Base-by-base conservation (phyloP, 2,113 vertebrate genomes). In the Clupea harengus region DNA sequence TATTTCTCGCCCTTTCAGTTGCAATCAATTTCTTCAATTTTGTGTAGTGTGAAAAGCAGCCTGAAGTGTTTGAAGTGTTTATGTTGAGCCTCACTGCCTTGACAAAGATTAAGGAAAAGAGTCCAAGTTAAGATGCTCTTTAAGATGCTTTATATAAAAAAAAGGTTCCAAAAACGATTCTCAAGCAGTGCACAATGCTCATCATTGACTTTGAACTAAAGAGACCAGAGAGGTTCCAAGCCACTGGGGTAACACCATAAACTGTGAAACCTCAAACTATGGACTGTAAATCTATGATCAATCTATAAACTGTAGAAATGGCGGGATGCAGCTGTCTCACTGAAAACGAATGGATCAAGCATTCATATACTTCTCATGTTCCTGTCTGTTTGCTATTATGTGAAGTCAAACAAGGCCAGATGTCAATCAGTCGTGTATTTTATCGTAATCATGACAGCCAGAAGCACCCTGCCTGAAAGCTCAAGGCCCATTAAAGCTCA, bases 11-110 rank as follows among this genome's bases (percentile, higher is more conserved):
- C 92, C 88, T 91, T 90, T 94, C 91, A 92, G 91, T 92, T 93
- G 92, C 90, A 95, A 94, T 93, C 92, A 92, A 93, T 95, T 95
- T 92, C 85, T 94, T 85, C 88, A 90, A 90, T 93, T 94, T 88
- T 89, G 82, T 92, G 85, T 83, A 86, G 90, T 91, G 89, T 93
- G 89, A 95, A 93, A 93, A 94, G 90, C 88, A 93, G 90, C 89
- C 85, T 90, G 84, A 90, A 91, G 92, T 90, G 91, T 94, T 94
- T 94, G 89, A 93, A 93, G 91, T 88, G 87, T 87, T 78, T 78
- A 32, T 78, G 90, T 91, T 89, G 83, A 81, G 88, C 81, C 49
- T 39, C 49, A 25, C 90, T 91, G 81, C 85, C 89, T 86, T 89
- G 85, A 81, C 57, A 64, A 11, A 83, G 78, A 67, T 80, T 85